These are phyloP conservation scores for Gandaritis pyraliata DNA, from an alignment of 2,888 invertebrate genomes.

Conservation along the genomic window DNA sequence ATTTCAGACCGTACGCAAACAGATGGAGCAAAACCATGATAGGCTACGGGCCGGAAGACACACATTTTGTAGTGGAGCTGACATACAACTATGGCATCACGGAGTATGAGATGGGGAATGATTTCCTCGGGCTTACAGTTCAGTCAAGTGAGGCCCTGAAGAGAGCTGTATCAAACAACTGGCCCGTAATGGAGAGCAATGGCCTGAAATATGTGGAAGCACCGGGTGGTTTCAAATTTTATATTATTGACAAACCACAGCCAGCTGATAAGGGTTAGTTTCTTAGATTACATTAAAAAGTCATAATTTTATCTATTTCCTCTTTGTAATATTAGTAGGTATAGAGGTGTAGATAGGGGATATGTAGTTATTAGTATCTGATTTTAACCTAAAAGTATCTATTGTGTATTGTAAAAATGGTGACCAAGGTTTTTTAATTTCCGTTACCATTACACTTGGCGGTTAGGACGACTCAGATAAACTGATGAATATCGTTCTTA, in stretches of 20 bases:
- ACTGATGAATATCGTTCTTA: no score
- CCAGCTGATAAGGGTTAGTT: conserved; percentile 86
- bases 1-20: conserved; percentile 95
- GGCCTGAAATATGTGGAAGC: conserved; percentile 88
- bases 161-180: conserved; percentile 88
- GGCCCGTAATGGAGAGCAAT: conserved; percentile 88
- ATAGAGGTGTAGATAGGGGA: no score
- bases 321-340: no score
- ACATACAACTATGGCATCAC: conserved; percentile 98
- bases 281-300: no score
- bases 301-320: no score
- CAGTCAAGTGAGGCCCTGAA: conserved; percentile 90
- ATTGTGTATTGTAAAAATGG: no score
- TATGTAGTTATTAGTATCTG: no score
- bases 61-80: conserved; percentile 97
- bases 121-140: conserved; percentile 94
- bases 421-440: no score
- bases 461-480: no score
- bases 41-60: conserved; percentile 97
- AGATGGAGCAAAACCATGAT: conserved; percentile 99
- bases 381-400: no score
- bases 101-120: conserved; percentile 95
- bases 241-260: conserved; percentile 89
- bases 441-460: no score
- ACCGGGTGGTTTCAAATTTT: conserved; percentile 97